Base-by-base conservation (phyloP, 2,888 invertebrate genomes). In the Troides aeacus region DNA sequence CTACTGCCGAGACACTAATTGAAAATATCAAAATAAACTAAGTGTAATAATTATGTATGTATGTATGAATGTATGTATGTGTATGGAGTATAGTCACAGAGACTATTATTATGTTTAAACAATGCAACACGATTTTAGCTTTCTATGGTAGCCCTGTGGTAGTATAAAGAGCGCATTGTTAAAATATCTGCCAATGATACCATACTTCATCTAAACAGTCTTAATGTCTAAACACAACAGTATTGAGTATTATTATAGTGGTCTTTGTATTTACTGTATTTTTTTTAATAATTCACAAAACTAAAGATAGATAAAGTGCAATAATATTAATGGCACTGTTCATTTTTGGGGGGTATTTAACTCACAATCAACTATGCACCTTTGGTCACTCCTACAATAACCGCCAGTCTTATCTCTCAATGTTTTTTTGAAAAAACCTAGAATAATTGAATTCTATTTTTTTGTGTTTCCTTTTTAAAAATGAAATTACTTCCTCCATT, bases 321-420 rank as follows among this genome's bases (percentile, higher is more conserved):
- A 59, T 23, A 62, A 67, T 39, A 10, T 53, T 18, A 62, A 72
- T 72, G 72, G 72, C 70, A 73, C 70, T 64, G 65, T 71, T 71
- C 66, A 68, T 59, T 63, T 70, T 67, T 66, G 59, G 71, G 72
- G 39, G 58, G 57, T 64, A 56, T 53, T 61, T 67, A 73, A 61
- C 71, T 70, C 72, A 72, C 66, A 73, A 70, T 69, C 68, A 60
- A 58, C 68, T 70, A 24, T 71, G 72, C 73, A 75, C 77, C 76
- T 75, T 75, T 75, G 76, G 77, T 77, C 74, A 67, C 60, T 53
- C 36, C 65, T 30, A 69, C 64, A 69, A 69, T 71, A 72, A 72
- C 72, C 21, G 50, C 74, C 77, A 79, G 79, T 78, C 79, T 79
- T 77, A 64, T 71, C 73, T 78, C 77, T 78, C 77, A 73, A 77